phyloP scores from a whole-genome alignment of 2,113 vertebrate genomes.

The Acrocephalus kingi region DNA sequence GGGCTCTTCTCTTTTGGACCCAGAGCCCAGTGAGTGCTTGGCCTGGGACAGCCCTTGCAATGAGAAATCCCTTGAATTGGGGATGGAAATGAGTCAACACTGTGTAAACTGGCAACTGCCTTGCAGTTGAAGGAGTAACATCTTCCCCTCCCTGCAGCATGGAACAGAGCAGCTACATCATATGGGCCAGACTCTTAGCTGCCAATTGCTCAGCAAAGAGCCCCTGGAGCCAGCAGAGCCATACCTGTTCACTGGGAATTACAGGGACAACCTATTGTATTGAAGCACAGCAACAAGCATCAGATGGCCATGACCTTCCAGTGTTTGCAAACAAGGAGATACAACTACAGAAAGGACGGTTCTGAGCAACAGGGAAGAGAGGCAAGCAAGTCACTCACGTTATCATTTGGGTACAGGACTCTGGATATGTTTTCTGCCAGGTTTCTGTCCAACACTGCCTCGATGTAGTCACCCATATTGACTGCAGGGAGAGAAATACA shows the following conservation, averaged over 20 bases:
- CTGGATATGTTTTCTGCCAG: constrained; percentile 90
- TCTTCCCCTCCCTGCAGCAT: background rate
- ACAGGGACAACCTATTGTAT: background rate
- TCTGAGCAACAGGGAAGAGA: background rate
- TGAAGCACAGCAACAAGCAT: background rate
- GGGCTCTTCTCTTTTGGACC: background rate
- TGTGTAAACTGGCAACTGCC: background rate
- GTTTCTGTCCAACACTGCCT: constrained; percentile 87
- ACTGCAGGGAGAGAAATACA: constrained; percentile 67
- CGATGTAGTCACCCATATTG: constrained; percentile 86
- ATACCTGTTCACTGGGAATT: background rate
- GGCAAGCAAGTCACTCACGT: constrained; percentile 72
- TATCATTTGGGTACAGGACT: constrained; percentile 89
- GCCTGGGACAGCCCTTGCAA: background rate
- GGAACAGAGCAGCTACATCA: background rate
- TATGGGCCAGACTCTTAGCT: background rate
- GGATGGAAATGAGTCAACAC: background rate
- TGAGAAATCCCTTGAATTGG: background rate
- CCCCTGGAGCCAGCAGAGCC: background rate
- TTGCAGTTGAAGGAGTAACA: background rate
- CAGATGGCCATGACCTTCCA: background rate
- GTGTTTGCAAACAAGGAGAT: background rate
- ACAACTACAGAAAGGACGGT: background rate
- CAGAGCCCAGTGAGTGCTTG: background rate
- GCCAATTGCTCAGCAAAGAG: background rate